Percentiles rank a stretch among this genome's conserved stretches.
These are phyloP conservation scores for Turritopsis rubra DNA, from an alignment of 30 jellyfish, hydroid and myxozoan species.

Conservation along the genomic window DNA sequence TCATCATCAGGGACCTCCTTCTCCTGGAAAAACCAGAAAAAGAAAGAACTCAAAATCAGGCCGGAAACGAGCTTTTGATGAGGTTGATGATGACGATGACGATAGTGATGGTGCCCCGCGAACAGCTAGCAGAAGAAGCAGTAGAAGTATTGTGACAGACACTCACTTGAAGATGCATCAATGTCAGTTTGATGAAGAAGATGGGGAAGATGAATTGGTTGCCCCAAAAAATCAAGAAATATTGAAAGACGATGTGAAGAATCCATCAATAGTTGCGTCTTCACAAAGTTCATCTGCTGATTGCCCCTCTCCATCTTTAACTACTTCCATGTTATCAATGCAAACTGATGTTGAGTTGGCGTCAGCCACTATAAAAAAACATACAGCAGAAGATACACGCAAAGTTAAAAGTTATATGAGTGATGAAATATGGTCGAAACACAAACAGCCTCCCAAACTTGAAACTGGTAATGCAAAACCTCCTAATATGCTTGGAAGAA, in stretches of 20 bases:
- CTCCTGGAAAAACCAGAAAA: not conserved
- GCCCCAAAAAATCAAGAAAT: not conserved
- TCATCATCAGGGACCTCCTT: not conserved
- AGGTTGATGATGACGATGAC: not conserved
- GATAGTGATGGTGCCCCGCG: not conserved
- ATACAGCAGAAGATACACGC: not conserved
- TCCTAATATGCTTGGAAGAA: not conserved
- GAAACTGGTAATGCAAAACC: too few relatives aligned
- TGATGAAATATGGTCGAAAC: not conserved
- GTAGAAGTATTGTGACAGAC: not conserved
- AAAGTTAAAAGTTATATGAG: not conserved
- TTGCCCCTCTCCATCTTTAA: not conserved
- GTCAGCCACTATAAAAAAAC: not conserved
- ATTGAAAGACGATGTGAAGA: not conserved
- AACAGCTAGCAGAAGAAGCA: constrained; percentile 11
- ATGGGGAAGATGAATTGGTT: constrained; percentile 10
- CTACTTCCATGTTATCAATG: not conserved
- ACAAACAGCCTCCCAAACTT: not conserved
- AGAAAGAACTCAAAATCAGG: not conserved
- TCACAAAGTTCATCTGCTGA: not conserved
- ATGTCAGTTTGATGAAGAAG: constrained; percentile 14
- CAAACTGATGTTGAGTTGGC: not conserved
- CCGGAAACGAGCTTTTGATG: not conserved
- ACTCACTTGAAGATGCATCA: constrained; percentile 15
- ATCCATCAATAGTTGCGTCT: not conserved